Conservation (phyloP, 2,888 invertebrate species). For the Sinentomon sp. region DNA sequence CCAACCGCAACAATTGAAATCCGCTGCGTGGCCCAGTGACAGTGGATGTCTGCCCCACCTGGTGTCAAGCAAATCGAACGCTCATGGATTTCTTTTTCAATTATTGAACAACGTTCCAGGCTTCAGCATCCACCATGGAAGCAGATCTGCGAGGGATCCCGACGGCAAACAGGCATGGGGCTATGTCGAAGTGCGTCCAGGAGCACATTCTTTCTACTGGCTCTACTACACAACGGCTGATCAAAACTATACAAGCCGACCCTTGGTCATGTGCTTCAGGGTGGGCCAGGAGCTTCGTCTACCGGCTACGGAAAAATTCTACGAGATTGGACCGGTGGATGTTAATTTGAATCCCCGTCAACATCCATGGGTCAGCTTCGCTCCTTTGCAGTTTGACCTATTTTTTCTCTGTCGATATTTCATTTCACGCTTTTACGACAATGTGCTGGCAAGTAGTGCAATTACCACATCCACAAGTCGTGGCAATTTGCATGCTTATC, state of each 20-base stretch:
- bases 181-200: constrained; percentile 37
- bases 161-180: constrained; percentile 44
- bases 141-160: no score
- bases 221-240: constrained; percentile 40
- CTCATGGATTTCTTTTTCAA: no score
- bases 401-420: neutral
- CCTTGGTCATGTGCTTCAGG: constrained; percentile 63
- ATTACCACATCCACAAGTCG: no score
- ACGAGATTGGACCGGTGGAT: constrained; percentile 48
- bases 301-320: constrained; percentile 65
- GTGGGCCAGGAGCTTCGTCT: constrained; percentile 55
- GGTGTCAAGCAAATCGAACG: no score
- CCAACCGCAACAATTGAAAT: no score
- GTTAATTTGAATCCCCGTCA: constrained; percentile 34
- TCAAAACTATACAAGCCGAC: constrained; percentile 30
- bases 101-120: no score
- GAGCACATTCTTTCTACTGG: constrained; percentile 70
- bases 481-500: no score
- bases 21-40: no score
- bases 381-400: no score
- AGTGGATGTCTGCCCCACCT: no score
- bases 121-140: no score
- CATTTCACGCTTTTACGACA: neutral
- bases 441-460: no score
- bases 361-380: constrained; percentile 37